Percentiles rank a stretch among this genome's conserved stretches.
Evolutionary conservation across 2,888 invertebrate genomes (phyloP).

Genomic region (Leucozona laternaria): DNA sequence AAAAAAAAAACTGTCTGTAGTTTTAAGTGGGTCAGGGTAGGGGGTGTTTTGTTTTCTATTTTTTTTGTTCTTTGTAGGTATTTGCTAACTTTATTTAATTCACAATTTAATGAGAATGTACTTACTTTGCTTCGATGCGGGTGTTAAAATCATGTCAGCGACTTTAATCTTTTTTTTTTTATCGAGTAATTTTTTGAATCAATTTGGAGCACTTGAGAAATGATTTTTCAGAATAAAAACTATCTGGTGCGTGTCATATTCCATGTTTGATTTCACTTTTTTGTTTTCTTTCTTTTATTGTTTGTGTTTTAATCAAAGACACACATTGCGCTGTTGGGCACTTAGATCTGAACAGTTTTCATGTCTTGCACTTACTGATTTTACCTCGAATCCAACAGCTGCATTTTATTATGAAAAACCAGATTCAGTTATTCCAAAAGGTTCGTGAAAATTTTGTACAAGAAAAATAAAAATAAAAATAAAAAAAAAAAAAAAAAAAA

Average conservation of each 20-base stretch:
- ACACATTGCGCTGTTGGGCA: constrained; percentile 25
- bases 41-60: constrained; percentile 1
- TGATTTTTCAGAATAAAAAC: constrained; percentile 3
- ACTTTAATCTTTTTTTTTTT: not conserved
- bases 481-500: constrained; percentile 27
- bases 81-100: not conserved
- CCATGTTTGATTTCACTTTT: constrained; percentile 64
- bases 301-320: constrained; percentile 8
- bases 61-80: not conserved
- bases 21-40: constrained; percentile 30
- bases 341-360: constrained; percentile 62
- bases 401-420: constrained; percentile 69
- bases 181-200: not conserved
- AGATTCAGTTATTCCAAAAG: constrained; percentile 58
- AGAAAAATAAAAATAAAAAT: not conserved
- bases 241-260: constrained; percentile 23
- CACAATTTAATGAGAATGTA: not conserved
- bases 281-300: constrained; percentile 12
- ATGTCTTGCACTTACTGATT: constrained; percentile 61
- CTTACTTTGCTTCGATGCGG: constrained; percentile 18
- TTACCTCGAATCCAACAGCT: constrained; percentile 48
- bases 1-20: not conserved
- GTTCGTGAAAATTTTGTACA: constrained; percentile 49
- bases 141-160: constrained; percentile 37
- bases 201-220: constrained; percentile 25